Evolutionary conservation across 2,113 vertebrate species (phyloP), one percentile per base, ranked within the genome.

Genomic region (Hydropotes inermis): DNA sequence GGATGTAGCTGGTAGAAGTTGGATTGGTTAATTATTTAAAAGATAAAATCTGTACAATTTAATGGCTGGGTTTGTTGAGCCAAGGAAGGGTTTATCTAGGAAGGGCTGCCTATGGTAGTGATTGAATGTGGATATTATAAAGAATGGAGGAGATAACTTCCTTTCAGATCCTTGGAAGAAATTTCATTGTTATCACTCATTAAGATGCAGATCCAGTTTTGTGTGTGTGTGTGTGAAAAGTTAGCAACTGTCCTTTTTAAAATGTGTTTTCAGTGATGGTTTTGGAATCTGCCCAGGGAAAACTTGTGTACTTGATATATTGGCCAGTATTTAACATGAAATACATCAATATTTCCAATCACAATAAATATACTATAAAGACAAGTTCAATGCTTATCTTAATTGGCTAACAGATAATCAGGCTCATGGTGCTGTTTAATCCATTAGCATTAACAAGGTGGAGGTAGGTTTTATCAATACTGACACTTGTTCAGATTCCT

Each of bases 361-460:
- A 98, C 99, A 99, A 98, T 98, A 99, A 99, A 99, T 99, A 99
- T 94, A 95, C 98, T 98, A 98, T 98, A 98, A 99, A 98, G 97
- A 98, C 98, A 98, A 99, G 98, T 98, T 2, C 23, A 98, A 92
- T 98, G 98, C 98, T 99, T 99, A 98, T 99, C 99, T 98, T 99
- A 99, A 99, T 99, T 99, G 98, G 98, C 98, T 99, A 99, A 98
- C 98, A 99, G 98, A 99, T 99, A 98, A 99, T 98, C 98, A 98
- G 96, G 97, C 87, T 98, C 95, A 98, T 98, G 98, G 91, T 97
- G 90, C 97, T 98, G 94, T 98, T 99, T 98, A 99, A 99, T 99
- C 98, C 98, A 99, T 99, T 98, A 98, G 88, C 97, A 98, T 98
- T 99, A 99, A 98, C 98, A 98, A 98, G 96, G 92, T 96, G 98